Percentiles rank a stretch among this genome's conserved stretches.
These are phyloP conservation scores for Heliconius hortense DNA, from an alignment of 2,888 invertebrate genomes.

Conservation along the genomic window DNA sequence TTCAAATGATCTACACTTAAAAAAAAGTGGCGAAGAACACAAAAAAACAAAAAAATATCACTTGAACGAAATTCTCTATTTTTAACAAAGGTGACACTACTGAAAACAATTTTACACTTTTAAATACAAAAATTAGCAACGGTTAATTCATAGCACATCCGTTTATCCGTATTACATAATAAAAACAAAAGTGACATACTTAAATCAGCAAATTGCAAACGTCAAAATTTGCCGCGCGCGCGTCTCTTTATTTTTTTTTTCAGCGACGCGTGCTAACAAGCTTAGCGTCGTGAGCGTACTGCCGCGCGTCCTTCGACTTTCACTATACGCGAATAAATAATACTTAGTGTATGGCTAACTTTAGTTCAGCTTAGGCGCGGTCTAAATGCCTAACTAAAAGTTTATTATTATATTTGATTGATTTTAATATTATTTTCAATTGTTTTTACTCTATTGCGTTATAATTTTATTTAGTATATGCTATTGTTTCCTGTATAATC, in stretches of 20 bases:
- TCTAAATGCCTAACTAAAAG: conserved; percentile 36
- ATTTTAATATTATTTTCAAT: conserved; percentile 28
- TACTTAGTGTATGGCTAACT: conserved; percentile 46
- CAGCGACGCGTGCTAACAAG: conserved; percentile 47
- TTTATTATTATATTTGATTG: background rate
- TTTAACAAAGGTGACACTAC: conserved; percentile 43
- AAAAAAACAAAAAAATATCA: background rate
- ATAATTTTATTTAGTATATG: no score
- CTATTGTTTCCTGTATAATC: no score
- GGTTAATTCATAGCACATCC: conserved; percentile 42
- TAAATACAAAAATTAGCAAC: conserved; percentile 49
- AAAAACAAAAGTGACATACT: conserved; percentile 66
- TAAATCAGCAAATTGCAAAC: conserved; percentile 57
- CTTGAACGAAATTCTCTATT: background rate
- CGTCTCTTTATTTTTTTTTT: conserved; percentile 39
- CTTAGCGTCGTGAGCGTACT: conserved; percentile 58
- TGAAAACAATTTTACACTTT: conserved; percentile 44
- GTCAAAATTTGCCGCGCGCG: conserved; percentile 38
- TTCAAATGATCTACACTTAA: background rate
- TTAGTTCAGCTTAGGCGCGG: conserved; percentile 41
- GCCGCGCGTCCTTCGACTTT: conserved; percentile 74
- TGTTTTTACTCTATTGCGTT: background rate
- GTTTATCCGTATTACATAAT: conserved; percentile 44
- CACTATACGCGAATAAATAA: conserved; percentile 63
- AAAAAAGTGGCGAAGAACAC: background rate